phyloP scores from a whole-genome alignment of 2,888 invertebrate species.

The Chrysina gloriosa region DNA sequence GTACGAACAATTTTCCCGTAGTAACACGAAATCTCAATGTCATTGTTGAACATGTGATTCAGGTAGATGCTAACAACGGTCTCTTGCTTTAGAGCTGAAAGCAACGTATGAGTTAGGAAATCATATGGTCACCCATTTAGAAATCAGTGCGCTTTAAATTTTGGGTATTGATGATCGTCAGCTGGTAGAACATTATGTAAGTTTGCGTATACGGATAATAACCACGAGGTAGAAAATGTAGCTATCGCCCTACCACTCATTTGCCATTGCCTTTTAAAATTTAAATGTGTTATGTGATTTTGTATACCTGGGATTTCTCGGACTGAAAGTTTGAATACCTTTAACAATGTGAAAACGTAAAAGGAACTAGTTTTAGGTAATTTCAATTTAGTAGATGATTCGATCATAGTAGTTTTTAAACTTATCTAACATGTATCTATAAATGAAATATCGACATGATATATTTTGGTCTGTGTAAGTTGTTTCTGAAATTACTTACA shows the following conservation, averaged over 20 bases:
- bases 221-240: neutral
- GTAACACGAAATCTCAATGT: neutral
- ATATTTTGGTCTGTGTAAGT: too few species aligned
- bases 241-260: neutral
- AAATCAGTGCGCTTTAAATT: conserved; percentile 30
- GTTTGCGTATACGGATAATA: neutral
- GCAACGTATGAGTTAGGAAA: conserved; percentile 6
- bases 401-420: too few species aligned
- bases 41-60: conserved; percentile 10
- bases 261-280: neutral
- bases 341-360: too few species aligned
- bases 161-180: conserved; percentile 6
- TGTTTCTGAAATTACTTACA: too few species aligned
- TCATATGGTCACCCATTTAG: conserved; percentile 25
- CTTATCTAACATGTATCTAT: too few species aligned
- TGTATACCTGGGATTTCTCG: conserved; percentile 2
- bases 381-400: too few species aligned
- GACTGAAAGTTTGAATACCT: too few species aligned
- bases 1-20: conserved; percentile 1
- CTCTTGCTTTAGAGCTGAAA: neutral
- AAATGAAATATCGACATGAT: too few species aligned
- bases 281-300: neutral
- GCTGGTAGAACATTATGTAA: conserved; percentile 17
- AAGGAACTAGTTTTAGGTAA: too few species aligned
- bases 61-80: conserved; percentile 2